Conservation (phyloP, 2,113 vertebrate genomes). For the Pithys albifrons region DNA sequence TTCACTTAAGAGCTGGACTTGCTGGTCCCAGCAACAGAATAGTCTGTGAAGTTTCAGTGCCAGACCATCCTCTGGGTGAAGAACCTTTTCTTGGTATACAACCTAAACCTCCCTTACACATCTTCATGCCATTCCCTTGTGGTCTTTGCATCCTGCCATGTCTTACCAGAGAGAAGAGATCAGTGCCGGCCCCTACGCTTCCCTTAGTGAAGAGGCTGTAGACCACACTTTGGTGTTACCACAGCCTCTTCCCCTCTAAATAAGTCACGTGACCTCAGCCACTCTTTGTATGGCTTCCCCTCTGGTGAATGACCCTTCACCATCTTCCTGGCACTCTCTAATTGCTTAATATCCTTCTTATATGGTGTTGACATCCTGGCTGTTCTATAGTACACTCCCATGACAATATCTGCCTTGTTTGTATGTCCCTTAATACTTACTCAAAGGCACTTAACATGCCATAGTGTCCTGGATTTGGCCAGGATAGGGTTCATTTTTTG, state of each 20-base stretch:
- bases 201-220: rapidly evolving
- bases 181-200: rapidly evolving
- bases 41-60: neutral
- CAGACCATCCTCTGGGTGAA: neutral
- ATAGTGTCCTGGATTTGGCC: neutral
- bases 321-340: neutral
- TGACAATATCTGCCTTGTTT: neutral
- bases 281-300: neutral
- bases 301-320: neutral
- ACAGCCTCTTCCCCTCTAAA: neutral
- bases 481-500: neutral
- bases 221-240: neutral
- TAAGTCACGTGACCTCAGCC: neutral
- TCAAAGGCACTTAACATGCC: neutral
- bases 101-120: neutral
- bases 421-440: neutral
- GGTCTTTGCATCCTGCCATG: neutral
- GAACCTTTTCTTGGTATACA: neutral
- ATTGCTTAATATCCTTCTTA: neutral
- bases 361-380: neutral
- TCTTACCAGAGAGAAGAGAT: neutral
- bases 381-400: neutral
- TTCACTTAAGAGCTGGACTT: neutral
- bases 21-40: neutral
- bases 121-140: neutral